Evolutionary conservation across 2,888 invertebrate genomes (phyloP).

Genomic region (Habroteleia sp.): DNA sequence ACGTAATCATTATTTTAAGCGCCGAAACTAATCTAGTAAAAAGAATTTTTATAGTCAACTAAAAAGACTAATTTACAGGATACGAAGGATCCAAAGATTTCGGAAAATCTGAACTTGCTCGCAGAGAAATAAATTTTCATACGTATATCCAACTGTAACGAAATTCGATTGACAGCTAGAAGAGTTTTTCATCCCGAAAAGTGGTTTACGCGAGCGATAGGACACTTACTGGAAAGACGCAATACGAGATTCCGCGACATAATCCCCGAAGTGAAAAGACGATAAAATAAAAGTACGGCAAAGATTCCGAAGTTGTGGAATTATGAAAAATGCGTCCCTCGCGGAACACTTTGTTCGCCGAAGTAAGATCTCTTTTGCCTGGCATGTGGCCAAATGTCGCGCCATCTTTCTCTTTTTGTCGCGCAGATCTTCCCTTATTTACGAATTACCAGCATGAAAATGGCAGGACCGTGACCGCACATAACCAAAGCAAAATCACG

Average conservation of each 20-base stretch:
- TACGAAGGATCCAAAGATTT: too few species aligned
- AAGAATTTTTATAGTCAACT: too few species aligned
- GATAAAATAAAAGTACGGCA: slow-evolving; percentile 30
- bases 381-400: slow-evolving; percentile 17
- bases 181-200: slow-evolving; percentile 1
- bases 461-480: slow-evolving; percentile 44
- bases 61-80: too few species aligned
- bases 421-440: slow-evolving; percentile 34
- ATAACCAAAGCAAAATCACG: slow-evolving; percentile 22
- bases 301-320: slow-evolving; percentile 22
- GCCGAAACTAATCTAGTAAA: too few species aligned
- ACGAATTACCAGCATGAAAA: slow-evolving; percentile 45
- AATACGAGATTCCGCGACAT: slow-evolving; percentile 13
- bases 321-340: slow-evolving; percentile 50
- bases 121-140: too few species aligned
- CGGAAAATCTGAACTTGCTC: too few species aligned
- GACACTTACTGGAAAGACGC: not conserved
- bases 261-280: slow-evolving; percentile 13
- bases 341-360: slow-evolving; percentile 16
- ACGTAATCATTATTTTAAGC: too few species aligned
- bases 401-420: slow-evolving; percentile 9
- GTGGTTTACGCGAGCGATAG: not conserved
- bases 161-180: not conserved
- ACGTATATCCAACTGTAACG: too few species aligned
- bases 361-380: slow-evolving; percentile 14